Base-by-base conservation (phyloP, 2,797 vertebrate genomes). In the Tympanoctomys barrerae region DNA sequence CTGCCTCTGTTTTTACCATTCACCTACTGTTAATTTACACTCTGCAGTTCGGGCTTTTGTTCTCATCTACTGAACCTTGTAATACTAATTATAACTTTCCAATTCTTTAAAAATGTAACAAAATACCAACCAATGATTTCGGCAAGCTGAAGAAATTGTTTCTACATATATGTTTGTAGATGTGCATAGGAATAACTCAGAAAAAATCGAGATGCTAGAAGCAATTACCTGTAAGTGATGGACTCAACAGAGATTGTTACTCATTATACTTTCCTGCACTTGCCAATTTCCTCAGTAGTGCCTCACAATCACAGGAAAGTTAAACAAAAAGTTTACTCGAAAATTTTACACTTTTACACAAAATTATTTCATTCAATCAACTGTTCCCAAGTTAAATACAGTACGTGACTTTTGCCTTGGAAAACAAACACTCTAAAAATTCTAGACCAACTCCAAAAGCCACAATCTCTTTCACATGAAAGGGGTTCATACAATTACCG, bases 331-430 rank as follows among this genome's bases (percentile, higher is more conserved):
- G 18, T 49, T 49, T 79, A 75, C 33, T 52, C 19, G 81, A 42
- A 86, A 66, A 13, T 49, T 96, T 64, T 85, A 83, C 87, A 31
- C 39, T 79, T 94, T 42, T 84, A 42, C 19, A 84, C 57, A 64
- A 78, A 93, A 68, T 46, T 86, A 79, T 68, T 94, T 94, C 66
- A 57, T 62, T 73, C 90, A 64, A n/a, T 77, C 54, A 87, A 93
- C n/a, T 68, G 66, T 87, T 18, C 77, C 19, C 85, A 92, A 78
- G n/a, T 89, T 75, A 75, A 11, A 62, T 49, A 90, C 19, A 57
- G 39, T 75, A 46, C 24, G 7, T 94, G 33, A 68, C n/a, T 8
- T 31, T 94, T 92, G n/a, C 24, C 24, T 70, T 88, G n/a, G 59
- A 73, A 68, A 70, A 71, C 57, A 87, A 59, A 78, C 36, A 62